These are phyloP conservation scores for Reticulitermes lucifugus DNA, from an alignment of 2,888 invertebrate species.

Conservation along the genomic window DNA sequence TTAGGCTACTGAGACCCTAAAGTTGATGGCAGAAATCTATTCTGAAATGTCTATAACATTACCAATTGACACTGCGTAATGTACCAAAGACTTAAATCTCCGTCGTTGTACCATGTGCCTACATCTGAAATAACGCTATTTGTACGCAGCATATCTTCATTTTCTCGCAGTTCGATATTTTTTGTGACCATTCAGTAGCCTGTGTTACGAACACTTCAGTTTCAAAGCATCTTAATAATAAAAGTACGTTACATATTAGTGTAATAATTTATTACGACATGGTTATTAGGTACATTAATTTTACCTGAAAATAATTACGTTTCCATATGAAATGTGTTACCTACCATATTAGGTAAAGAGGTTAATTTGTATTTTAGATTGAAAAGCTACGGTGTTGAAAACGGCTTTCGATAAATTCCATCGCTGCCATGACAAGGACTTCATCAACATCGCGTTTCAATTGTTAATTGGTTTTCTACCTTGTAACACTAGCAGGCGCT, in stretches of 20 bases:
- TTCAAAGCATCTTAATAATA: neutral
- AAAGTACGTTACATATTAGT: neutral
- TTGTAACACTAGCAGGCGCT: slow-evolving; percentile 42
- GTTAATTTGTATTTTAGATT: neutral
- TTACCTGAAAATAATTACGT: slow-evolving; percentile 24
- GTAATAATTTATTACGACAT: slow-evolving; percentile 21
- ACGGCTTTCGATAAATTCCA: slow-evolving; percentile 40
- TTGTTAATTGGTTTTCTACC: slow-evolving; percentile 47
- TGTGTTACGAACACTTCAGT: neutral
- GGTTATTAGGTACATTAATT: neutral
- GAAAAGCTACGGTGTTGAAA: slow-evolving; percentile 22
- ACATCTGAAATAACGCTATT: no score
- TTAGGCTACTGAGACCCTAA: no score
- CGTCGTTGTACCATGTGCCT: no score
- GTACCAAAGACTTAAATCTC: no score
- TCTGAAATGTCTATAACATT: no score
- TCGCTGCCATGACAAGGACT: slow-evolving; percentile 10
- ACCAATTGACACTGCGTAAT: no score
- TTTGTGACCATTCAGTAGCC: neutral
- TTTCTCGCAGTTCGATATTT: neutral
- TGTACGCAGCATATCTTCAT: neutral
- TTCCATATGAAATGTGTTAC: slow-evolving; percentile 10
- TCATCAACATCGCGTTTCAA: slow-evolving; percentile 42
- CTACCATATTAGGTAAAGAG: neutral
- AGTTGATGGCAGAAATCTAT: no score